These are phyloP conservation scores for Pantala flavescens DNA, from an alignment of 1,140 invertebrate species.

Conservation along the genomic window DNA sequence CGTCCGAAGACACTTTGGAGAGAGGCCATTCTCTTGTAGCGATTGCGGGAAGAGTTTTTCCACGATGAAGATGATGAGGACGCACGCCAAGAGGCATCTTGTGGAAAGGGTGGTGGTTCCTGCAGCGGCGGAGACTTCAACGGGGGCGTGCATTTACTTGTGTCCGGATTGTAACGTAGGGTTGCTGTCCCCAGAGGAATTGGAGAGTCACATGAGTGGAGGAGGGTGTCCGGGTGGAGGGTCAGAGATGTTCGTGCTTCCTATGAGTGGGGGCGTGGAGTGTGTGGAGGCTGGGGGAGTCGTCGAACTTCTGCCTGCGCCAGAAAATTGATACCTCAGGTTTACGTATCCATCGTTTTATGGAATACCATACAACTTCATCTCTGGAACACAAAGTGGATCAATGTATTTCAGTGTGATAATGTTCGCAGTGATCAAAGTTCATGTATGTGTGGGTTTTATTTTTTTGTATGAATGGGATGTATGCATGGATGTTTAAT, in stretches of 20 bases:
- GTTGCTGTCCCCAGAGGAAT: not conserved
- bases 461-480: too few relatives aligned
- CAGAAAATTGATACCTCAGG: too few relatives aligned
- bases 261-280: not conserved
- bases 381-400: too few relatives aligned
- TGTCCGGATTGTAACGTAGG: not conserved
- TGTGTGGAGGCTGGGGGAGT: not conserved
- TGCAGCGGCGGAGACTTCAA: not conserved
- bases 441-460: too few relatives aligned
- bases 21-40: conserved; percentile 14
- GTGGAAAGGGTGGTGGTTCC: not conserved
- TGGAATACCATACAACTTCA: too few relatives aligned
- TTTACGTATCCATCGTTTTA: too few relatives aligned
- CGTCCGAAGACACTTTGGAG: conserved; percentile 11
- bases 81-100: not conserved
- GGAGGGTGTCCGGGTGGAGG: not conserved
- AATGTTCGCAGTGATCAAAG: too few relatives aligned
- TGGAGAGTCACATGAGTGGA: not conserved
- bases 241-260: not conserved
- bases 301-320: not conserved
- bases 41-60: not conserved
- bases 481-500: too few relatives aligned
- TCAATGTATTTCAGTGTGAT: too few relatives aligned
- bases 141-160: not conserved
- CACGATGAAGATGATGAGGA: not conserved